Conservation (phyloP, 2,113 vertebrate species). For the Barnardius zonarius region DNA sequence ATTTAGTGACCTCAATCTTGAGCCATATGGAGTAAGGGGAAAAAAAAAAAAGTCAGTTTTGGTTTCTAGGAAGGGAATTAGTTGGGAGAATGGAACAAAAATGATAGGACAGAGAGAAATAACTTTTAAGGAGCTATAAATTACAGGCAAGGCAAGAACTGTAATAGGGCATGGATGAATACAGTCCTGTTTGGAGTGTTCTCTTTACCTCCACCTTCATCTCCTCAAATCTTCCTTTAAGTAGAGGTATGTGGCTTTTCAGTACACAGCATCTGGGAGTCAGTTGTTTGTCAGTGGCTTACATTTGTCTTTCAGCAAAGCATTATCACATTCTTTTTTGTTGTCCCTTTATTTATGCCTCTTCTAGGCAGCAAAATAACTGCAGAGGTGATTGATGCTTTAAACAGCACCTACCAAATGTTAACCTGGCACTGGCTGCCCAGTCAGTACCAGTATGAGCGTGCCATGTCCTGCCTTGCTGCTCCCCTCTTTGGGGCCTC, state of each 20-base stretch:
- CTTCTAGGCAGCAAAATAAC: background rate
- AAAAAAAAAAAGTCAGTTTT: background rate
- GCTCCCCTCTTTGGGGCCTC: background rate
- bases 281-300: background rate
- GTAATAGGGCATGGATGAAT: background rate
- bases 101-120: background rate
- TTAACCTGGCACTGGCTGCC: background rate
- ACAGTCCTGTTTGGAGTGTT: background rate
- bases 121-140: background rate
- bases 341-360: background rate
- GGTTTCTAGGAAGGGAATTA: background rate
- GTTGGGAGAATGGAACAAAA: background rate
- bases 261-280: background rate
- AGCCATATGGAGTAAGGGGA: background rate
- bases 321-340: background rate
- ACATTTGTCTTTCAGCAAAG: background rate
- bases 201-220: background rate
- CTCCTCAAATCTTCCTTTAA: background rate
- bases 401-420: background rate
- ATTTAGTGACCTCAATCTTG: slow-evolving; percentile 9
- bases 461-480: background rate
- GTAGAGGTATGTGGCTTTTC: background rate
- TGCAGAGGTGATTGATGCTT: background rate
- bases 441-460: no score
- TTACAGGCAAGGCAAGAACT: background rate